Evolutionary conservation across 1,140 invertebrate genomes (phyloP).

Genomic region (Chelonus insularis): DNA sequence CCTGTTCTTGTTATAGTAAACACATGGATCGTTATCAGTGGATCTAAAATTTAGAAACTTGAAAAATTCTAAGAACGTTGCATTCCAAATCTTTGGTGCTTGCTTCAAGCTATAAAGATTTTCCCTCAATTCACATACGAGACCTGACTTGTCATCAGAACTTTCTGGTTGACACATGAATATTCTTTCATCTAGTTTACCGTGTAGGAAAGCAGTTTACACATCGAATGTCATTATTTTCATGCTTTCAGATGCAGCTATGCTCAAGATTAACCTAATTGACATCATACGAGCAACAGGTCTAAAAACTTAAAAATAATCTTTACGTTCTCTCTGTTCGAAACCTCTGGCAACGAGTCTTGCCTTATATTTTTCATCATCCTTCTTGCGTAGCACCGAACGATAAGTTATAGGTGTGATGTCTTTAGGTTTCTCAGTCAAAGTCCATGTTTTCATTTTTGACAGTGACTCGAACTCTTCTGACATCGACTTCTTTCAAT

Average conservation of each 20-base stretch:
- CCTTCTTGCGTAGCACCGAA: constrained; percentile 46
- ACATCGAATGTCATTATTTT: constrained; percentile 51
- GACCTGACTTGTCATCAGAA: constrained; percentile 26
- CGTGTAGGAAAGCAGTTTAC: constrained; percentile 50
- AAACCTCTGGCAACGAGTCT: constrained; percentile 48
- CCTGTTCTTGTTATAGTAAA: constrained; percentile 21
- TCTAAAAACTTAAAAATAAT: constrained; percentile 30
- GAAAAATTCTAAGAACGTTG: constrained; percentile 23
- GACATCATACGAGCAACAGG: constrained; percentile 1
- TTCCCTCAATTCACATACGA: constrained; percentile 23
- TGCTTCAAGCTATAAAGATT: constrained; percentile 31
- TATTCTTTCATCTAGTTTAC: constrained; percentile 43
- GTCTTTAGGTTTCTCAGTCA: constrained; percentile 40
- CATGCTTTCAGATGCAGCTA: constrained; percentile 17
- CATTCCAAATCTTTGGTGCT: constrained; percentile 28
- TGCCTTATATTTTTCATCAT: constrained; percentile 42
- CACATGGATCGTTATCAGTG: constrained; percentile 31
- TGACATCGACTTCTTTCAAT: constrained; percentile 47
- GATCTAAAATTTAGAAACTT: constrained; percentile 11
- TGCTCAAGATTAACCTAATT: background rate
- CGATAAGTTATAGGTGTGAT: constrained; percentile 37
- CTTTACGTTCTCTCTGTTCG: constrained; percentile 42
- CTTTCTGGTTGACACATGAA: constrained; percentile 47
- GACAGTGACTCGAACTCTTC: constrained; percentile 46
- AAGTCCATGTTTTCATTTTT: constrained; percentile 47